These are phyloP conservation scores for Zaprionus gabonicus DNA, from an alignment of 1,140 invertebrate species.

Conservation along the genomic window DNA sequence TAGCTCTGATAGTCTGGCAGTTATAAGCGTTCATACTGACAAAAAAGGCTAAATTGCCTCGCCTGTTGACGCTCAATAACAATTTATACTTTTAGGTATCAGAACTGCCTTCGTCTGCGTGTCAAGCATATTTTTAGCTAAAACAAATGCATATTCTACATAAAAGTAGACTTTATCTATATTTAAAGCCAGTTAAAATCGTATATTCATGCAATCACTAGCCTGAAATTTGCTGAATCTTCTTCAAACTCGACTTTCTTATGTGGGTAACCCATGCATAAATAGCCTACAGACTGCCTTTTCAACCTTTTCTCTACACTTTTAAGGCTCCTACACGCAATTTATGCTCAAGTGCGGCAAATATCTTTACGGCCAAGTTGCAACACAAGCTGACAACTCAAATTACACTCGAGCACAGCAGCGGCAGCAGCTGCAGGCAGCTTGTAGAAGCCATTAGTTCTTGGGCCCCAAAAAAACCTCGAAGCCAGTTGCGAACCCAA, in stretches of 20 bases:
- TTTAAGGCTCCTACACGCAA: not conserved
- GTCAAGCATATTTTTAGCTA: too few relatives aligned
- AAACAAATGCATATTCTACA: too few relatives aligned
- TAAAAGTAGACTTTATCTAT: too few relatives aligned
- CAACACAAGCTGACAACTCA: conserved; percentile 11
- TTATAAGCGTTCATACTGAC: too few relatives aligned
- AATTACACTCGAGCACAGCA: conserved; percentile 13
- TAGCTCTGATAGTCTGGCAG: too few relatives aligned
- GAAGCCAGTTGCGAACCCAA: not conserved
- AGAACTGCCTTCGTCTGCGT: too few relatives aligned
- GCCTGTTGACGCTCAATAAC: too few relatives aligned
- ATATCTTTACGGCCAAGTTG: not conserved
- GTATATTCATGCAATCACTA: too few relatives aligned
- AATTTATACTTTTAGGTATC: too few relatives aligned
- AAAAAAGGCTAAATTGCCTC: too few relatives aligned
- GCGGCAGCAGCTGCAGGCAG: not conserved
- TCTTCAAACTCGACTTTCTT: not conserved
- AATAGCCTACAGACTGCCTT: not conserved
- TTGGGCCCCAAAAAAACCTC: not conserved
- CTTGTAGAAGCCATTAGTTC: conserved; percentile 6
- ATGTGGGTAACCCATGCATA: not conserved
- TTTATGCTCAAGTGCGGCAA: not conserved
- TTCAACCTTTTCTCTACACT: not conserved
- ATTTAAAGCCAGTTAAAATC: too few relatives aligned
- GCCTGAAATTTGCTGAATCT: not conserved